These are phyloP conservation scores for Radopholus similis DNA, from an alignment of 1,140 invertebrate species.

Conservation along the genomic window DNA sequence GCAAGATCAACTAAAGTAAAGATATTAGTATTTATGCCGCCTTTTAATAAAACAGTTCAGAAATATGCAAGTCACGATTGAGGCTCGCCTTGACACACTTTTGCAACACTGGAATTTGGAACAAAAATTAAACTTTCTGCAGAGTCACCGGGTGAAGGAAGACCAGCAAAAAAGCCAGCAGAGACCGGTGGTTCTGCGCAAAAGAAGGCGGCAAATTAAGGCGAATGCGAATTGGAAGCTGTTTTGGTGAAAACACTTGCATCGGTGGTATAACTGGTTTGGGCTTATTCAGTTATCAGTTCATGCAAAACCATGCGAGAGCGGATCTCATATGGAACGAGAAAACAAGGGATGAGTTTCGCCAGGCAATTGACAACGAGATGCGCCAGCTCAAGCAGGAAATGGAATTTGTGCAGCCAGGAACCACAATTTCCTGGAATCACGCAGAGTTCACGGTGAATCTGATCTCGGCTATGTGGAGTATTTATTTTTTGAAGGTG, in stretches of 20 bases:
- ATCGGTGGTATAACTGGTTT: background rate
- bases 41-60: constrained; percentile 36
- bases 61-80: constrained; percentile 63
- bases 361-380: constrained; percentile 87
- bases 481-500: constrained; percentile 62
- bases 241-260: constrained; percentile 23
- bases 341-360: constrained; percentile 67
- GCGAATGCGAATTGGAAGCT: constrained; percentile 74
- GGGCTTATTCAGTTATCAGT: constrained; percentile 76
- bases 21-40: background rate
- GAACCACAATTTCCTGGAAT: constrained; percentile 81
- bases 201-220: constrained; percentile 79
- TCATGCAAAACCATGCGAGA: constrained; percentile 85
- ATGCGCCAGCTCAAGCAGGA: constrained; percentile 82
- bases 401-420: constrained; percentile 72
- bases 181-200: constrained; percentile 78
- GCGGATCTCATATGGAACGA: constrained; percentile 99
- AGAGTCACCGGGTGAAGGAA: constrained; percentile 65
- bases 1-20: constrained; percentile 50
- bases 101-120: constrained; percentile 82
- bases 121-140: constrained; percentile 69
- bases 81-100: constrained; percentile 69
- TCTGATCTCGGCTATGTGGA: background rate
- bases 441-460: constrained; percentile 72
- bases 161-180: constrained; percentile 5